These are phyloP conservation scores for Lagodon rhomboides DNA, from an alignment of 2,797 vertebrate genomes.

Conservation along the genomic window DNA sequence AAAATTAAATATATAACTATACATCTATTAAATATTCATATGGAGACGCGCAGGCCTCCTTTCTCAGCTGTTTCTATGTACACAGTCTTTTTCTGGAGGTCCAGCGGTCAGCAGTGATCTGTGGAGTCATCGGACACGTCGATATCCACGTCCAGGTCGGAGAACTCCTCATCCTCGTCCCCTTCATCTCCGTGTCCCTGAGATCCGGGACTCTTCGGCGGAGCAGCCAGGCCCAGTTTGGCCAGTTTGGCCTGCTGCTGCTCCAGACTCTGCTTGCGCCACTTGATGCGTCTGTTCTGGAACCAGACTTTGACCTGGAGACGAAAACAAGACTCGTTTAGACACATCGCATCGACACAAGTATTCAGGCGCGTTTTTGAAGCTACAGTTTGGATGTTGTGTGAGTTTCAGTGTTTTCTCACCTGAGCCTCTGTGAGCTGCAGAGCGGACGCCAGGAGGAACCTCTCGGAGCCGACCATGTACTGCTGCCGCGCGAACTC, in stretches of 20 bases:
- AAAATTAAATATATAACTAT: constrained; percentile 87
- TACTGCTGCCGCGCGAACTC: constrained; percentile 90
- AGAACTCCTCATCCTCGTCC: constrained; percentile 82
- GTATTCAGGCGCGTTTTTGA: background rate
- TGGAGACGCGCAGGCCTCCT: constrained; percentile 47
- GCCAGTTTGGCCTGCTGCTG: constrained; percentile 90
- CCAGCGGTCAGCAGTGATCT: constrained; percentile 69
- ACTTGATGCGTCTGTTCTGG: constrained; percentile 91
- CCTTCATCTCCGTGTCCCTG: constrained; percentile 84
- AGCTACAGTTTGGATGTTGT: accelerated
- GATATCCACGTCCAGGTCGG: constrained; percentile 78
- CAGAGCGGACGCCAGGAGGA: constrained; percentile 87
- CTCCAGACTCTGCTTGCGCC: constrained; percentile 91
- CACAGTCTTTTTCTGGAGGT: constrained; percentile 56
- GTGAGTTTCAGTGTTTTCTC: background rate
- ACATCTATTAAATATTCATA: constrained; percentile 86
- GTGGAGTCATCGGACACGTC: constrained; percentile 80
- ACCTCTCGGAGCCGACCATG: constrained; percentile 90
- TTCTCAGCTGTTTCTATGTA: constrained; percentile 69
- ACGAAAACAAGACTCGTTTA: background rate
- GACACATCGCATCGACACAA: background rate
- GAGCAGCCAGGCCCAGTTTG: constrained; percentile 83
- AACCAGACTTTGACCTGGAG: constrained; percentile 91
- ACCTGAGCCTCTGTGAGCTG: constrained; percentile 90
- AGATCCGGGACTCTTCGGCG: constrained; percentile 82